Percentiles rank a stretch among this genome's conserved stretches.
phyloP scores from a whole-genome alignment of 2,888 invertebrate genomes.

The Eumerus sabulonum region DNA sequence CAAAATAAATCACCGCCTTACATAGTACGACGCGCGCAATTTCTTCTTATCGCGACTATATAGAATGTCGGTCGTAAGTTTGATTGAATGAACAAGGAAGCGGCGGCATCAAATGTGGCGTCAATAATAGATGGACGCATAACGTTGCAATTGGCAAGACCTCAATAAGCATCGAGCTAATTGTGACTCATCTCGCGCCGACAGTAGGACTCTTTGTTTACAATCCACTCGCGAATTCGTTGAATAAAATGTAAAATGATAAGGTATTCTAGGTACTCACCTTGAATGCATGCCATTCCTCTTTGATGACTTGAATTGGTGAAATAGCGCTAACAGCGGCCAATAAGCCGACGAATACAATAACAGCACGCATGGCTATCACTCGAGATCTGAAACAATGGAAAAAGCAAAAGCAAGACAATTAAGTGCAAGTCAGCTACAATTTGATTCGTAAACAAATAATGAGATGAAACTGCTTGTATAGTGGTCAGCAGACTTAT shows the following conservation, averaged over 20 bases:
- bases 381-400: slow-evolving; percentile 40
- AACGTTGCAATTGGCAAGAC: slow-evolving; percentile 26
- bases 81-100: too few species aligned
- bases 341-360: slow-evolving; percentile 77
- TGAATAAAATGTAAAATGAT: too few species aligned
- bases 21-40: slow-evolving; percentile 12
- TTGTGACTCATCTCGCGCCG: neutral
- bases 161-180: slow-evolving; percentile 5
- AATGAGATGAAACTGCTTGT: too few species aligned
- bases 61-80: too few species aligned
- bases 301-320: slow-evolving; percentile 85
- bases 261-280: slow-evolving; percentile 78
- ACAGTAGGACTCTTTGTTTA: neutral
- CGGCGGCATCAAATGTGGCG: too few species aligned
- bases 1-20: too few species aligned
- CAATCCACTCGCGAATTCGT: neutral
- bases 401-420: too few species aligned
- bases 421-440: too few species aligned
- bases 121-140: too few species aligned
- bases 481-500: too few species aligned
- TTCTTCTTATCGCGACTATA: slow-evolving; percentile 12
- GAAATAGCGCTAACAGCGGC: slow-evolving; percentile 83
- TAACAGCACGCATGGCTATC: slow-evolving; percentile 64
- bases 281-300: slow-evolving; percentile 90
- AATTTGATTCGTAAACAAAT: too few species aligned